A percentile compares a stretch with the other conserved stretches of the same genome.
Conservation (phyloP, 2,888 invertebrate species). For the Napeogenes inachia region DNA sequence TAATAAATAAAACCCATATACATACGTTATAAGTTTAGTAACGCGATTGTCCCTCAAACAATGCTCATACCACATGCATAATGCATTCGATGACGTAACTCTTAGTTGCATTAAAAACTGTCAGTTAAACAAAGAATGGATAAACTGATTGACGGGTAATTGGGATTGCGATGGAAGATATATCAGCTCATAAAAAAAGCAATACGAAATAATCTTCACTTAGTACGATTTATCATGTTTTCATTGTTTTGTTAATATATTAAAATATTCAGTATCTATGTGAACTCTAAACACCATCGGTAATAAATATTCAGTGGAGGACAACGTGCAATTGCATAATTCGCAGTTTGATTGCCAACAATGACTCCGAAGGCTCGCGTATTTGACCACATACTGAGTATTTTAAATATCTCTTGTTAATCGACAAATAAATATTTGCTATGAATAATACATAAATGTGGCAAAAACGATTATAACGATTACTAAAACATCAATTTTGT, state of each 20-base stretch:
- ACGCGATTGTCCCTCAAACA: conserved; percentile 23
- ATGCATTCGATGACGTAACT: conserved; percentile 21
- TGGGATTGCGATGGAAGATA: not conserved
- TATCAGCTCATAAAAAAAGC: not conserved
- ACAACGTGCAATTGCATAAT: conserved; percentile 45
- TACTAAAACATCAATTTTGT: no score
- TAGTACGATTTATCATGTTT: not conserved
- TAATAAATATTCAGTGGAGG: conserved; percentile 43
- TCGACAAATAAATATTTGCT: conserved; percentile 2
- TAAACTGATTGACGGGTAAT: conserved; percentile 3
- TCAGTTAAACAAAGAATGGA: not conserved
- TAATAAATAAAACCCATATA: conserved; percentile 10
- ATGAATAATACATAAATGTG: not conserved
- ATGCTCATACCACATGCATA: conserved; percentile 19
- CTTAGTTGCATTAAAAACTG: conserved; percentile 4
- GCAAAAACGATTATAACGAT: not conserved
- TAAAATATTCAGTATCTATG: conserved; percentile 22
- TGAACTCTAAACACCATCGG: conserved; percentile 32
- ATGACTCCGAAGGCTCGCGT: conserved; percentile 36
- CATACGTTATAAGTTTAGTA: not conserved
- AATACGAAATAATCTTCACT: not conserved
- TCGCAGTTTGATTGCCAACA: conserved; percentile 46
- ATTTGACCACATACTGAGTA: conserved; percentile 20
- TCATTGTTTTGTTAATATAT: not conserved
- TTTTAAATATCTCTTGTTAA: not conserved